These are phyloP conservation scores for Psylliodes chrysocephalus DNA, from an alignment of 2,888 invertebrate species.

Conservation along the genomic window DNA sequence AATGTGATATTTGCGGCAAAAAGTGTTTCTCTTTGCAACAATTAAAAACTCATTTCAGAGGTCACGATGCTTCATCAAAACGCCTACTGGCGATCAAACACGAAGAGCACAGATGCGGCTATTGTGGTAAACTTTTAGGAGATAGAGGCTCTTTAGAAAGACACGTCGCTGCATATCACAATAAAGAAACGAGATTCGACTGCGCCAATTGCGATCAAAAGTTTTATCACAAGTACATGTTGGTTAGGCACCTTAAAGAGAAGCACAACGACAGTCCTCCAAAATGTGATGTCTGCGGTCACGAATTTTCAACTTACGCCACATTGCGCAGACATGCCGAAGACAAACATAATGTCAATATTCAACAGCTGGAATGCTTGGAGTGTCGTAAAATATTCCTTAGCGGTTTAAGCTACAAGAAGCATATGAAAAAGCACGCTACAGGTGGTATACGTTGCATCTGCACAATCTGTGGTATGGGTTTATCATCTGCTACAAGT, in stretches of 20 bases:
- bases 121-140: constrained; percentile 65
- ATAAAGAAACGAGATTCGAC: constrained; percentile 17
- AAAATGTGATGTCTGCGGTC: constrained; percentile 38
- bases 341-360: constrained; percentile 22
- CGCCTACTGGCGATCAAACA: constrained; percentile 23
- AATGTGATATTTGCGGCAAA: constrained; percentile 26
- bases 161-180: constrained; percentile 62
- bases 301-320: constrained; percentile 40
- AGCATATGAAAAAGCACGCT: constrained; percentile 24
- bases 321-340: constrained; percentile 36
- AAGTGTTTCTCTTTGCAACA: constrained; percentile 21
- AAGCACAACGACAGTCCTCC: constrained; percentile 17
- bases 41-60: constrained; percentile 25
- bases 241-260: constrained; percentile 23
- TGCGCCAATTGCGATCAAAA: constrained; percentile 17
- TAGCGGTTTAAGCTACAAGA: constrained; percentile 16
- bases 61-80: constrained; percentile 21
- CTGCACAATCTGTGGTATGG: constrained; percentile 59
- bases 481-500: constrained; percentile 52
- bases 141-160: constrained; percentile 63
- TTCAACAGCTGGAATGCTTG: constrained; percentile 7
- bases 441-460: neutral
- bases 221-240: constrained; percentile 27
- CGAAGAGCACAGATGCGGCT: constrained; percentile 53
- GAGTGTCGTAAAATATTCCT: constrained; percentile 20